Evolutionary conservation across 2,113 vertebrate species (phyloP).

Genomic region (Austrofundulus limnaeus): DNA sequence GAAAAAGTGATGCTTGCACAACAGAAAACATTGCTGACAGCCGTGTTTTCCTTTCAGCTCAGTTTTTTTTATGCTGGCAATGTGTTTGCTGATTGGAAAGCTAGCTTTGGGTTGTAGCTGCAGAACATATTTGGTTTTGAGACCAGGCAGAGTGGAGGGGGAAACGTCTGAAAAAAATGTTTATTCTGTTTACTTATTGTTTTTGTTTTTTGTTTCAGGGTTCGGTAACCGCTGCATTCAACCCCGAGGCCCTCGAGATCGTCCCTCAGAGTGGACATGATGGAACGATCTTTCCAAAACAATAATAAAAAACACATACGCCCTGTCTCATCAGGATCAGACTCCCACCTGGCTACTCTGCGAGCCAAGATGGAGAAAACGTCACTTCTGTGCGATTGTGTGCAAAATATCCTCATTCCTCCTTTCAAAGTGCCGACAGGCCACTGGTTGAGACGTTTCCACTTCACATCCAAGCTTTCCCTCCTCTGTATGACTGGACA

Average conservation of each 20-base stretch:
- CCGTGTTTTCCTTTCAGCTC: slow-evolving; percentile 28
- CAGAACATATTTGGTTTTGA: slow-evolving; percentile 27
- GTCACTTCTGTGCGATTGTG: slow-evolving; percentile 44
- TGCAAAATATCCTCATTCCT: slow-evolving; percentile 65
- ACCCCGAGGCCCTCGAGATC: slow-evolving; percentile 89
- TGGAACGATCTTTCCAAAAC: slow-evolving; percentile 61
- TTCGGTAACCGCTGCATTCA: slow-evolving; percentile 89
- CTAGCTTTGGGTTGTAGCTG: slow-evolving; percentile 20
- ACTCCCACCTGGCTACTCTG: slow-evolving; percentile 71
- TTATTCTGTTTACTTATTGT: not conserved
- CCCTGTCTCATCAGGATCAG: slow-evolving; percentile 31
- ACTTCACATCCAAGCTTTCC: slow-evolving; percentile 52
- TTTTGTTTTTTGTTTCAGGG: slow-evolving; percentile 73
- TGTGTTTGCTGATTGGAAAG: slow-evolving; percentile 23
- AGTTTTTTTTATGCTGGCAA: not conserved
- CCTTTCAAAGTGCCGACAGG: slow-evolving; percentile 80
- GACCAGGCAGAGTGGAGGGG: not conserved
- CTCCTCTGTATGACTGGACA: no score
- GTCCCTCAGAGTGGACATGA: slow-evolving; percentile 93
- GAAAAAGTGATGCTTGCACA: not conserved
- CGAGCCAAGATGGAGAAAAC: slow-evolving; percentile 49
- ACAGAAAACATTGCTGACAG: slow-evolving; percentile 33
- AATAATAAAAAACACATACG: no score
- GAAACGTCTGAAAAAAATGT: not conserved
- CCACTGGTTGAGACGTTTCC: slow-evolving; percentile 37